Evolutionary conservation across 2,113 vertebrate genomes (phyloP).

Genomic region (Neodon shergylaensis): DNA sequence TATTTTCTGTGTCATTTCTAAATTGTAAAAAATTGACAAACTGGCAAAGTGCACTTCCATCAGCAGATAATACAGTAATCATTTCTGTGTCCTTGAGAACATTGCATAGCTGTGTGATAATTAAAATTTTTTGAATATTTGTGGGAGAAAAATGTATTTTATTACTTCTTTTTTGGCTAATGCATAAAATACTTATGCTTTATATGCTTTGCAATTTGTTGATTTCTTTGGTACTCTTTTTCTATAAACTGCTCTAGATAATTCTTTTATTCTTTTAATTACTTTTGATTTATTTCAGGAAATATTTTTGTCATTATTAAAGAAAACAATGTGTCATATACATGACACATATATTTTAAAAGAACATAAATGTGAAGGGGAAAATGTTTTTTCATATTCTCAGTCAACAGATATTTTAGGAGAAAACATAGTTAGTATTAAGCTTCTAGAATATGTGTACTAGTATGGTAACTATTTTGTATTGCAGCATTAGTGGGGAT

Average conservation of each 20-base stretch:
- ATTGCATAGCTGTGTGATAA: background rate
- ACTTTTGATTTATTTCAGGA: background rate
- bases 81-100: background rate
- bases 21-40: background rate
- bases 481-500: background rate
- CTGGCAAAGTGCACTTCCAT: background rate
- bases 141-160: background rate
- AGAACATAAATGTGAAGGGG: background rate
- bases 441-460: background rate
- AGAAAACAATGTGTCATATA: background rate
- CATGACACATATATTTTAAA: background rate
- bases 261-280: background rate
- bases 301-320: background rate
- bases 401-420: background rate
- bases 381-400: background rate
- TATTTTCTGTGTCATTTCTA: background rate
- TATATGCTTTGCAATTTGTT: background rate
- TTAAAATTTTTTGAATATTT: background rate
- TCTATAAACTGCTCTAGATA: background rate
- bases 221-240: background rate
- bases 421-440: background rate
- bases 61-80: background rate
- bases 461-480: background rate
- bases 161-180: background rate
- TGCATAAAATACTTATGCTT: background rate